Evolutionary conservation across 1,140 invertebrate genomes (phyloP).

Genomic region (Ganaspis sp.): DNA sequence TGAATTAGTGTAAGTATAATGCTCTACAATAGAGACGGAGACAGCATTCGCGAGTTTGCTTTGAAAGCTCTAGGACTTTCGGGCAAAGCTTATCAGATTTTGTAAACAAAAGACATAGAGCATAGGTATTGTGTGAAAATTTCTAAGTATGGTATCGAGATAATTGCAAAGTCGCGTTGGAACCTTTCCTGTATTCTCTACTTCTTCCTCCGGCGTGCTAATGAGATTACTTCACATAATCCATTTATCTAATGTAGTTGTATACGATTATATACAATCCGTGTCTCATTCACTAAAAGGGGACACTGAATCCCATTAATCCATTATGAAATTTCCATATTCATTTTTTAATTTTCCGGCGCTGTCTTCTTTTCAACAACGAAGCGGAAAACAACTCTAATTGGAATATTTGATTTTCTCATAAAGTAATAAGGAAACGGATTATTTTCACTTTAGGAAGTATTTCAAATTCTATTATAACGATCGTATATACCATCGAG

Average conservation of each 20-base stretch:
- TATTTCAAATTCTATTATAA: background rate
- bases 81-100: conserved; percentile 49
- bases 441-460: conserved; percentile 41
- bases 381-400: background rate
- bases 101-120: conserved; percentile 51
- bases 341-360: background rate
- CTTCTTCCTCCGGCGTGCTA: conserved; percentile 37
- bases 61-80: conserved; percentile 54
- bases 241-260: conserved; percentile 16
- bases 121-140: conserved; percentile 49
- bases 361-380: background rate
- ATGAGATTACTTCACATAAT: conserved; percentile 32
- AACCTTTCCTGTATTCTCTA: conserved; percentile 45
- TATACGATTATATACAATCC: conserved; percentile 10
- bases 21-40: conserved; percentile 40
- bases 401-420: background rate
- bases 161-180: conserved; percentile 44
- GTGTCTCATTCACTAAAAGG: background rate
- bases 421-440: background rate
- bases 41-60: conserved; percentile 50
- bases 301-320: background rate
- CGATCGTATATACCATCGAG: too few relatives aligned
- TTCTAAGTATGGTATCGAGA: conserved; percentile 45
- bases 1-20: conserved; percentile 47
- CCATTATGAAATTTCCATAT: conserved; percentile 6